Evolutionary conservation across 2,888 invertebrate species (phyloP), one percentile per base, ranked within the genome.

Genomic region (Philonicus albiceps): DNA sequence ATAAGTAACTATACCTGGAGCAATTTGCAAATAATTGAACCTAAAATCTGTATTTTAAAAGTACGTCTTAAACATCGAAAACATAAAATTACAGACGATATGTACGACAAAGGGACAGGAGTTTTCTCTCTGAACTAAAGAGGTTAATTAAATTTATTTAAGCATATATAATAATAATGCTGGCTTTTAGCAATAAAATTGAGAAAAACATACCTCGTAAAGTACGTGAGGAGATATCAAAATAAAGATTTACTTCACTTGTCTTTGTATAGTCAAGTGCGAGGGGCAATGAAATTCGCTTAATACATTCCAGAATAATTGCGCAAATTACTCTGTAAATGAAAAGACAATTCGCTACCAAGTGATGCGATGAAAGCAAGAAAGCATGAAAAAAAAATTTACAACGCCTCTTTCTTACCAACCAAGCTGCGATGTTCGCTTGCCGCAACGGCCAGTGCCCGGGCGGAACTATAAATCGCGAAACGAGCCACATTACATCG

Each of bases 401-500:
- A 22, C 64, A 64, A 64, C 64, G 64, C 64, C 64, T 64, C 64
- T 64, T 64, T 64, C 64, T 8, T 22, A 22, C 27, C 64, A 27
- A 64, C 64, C 0, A 8, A 3, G 27, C 11, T 19, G 19, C 19
- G n/a, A 6, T 53, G 7, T 19, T 5, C 53, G 53, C 2, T 53
- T 6, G 16, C 53, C 53, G 53, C 53, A 8, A 6, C 64, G 64
- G 11, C 27, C 64, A 64, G 64, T 11, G 64, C n/a, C 43, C 73
- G 22, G 84, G 73, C 84, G 84, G 84, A 84, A 84, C 84, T 84
- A 84, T 84, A 84, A 84, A 84, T 84, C 84, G 73, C 40, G 30
- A 73, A 81, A 31, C 73, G 73, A 73, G 27, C 73, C 84, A 84
- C 84, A 84, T 84, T 84, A 84, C 84, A 73, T 40, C 43, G 72